These are phyloP conservation scores for Caenorhabditis sp. DNA, from an alignment of 2,888 invertebrate genomes.

Conservation along the genomic window DNA sequence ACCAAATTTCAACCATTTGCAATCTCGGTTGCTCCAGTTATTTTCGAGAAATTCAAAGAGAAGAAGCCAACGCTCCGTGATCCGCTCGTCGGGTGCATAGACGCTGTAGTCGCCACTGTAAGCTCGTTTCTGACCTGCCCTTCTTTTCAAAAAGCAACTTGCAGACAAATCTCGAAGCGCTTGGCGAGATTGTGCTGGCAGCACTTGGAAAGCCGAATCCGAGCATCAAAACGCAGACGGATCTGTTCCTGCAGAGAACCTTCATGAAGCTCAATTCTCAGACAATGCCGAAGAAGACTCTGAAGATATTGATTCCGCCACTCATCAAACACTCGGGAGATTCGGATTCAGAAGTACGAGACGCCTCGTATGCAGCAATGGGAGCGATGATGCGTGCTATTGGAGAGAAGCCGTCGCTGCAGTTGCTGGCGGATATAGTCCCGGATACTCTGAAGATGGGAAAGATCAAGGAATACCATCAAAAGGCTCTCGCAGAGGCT, in stretches of 20 bases:
- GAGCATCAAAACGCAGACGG: slow-evolving; percentile 80
- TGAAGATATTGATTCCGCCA: slow-evolving; percentile 79
- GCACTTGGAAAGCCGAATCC: slow-evolving; percentile 84
- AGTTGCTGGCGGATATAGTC: slow-evolving; percentile 61
- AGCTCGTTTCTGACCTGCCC: too few species aligned
- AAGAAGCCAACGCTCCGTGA: slow-evolving; percentile 92
- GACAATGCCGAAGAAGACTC: slow-evolving; percentile 81
- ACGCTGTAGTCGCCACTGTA: slow-evolving; percentile 82
- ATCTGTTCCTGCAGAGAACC: slow-evolving; percentile 69
- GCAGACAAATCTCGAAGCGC: slow-evolving; percentile 81
- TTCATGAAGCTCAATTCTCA: slow-evolving; percentile 61
- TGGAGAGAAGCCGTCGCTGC: slow-evolving; percentile 88
- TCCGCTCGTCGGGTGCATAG: slow-evolving; percentile 90
- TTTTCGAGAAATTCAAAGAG: slow-evolving; percentile 97
- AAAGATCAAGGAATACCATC: slow-evolving; percentile 85
- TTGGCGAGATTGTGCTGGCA: slow-evolving; percentile 87
- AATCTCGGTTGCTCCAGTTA: slow-evolving; percentile 80
- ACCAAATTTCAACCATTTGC: slow-evolving; percentile 41
- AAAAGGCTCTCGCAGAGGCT: slow-evolving; percentile 84
- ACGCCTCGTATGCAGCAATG: slow-evolving; percentile 92
- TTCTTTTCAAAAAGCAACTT: too few species aligned
- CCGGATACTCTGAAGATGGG: slow-evolving; percentile 71
- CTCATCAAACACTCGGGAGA: slow-evolving; percentile 79
- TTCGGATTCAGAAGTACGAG: slow-evolving; percentile 90
- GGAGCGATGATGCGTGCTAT: slow-evolving; percentile 94